Conservation (phyloP, 1,140 invertebrate species). For the Caerostris darwini region DNA sequence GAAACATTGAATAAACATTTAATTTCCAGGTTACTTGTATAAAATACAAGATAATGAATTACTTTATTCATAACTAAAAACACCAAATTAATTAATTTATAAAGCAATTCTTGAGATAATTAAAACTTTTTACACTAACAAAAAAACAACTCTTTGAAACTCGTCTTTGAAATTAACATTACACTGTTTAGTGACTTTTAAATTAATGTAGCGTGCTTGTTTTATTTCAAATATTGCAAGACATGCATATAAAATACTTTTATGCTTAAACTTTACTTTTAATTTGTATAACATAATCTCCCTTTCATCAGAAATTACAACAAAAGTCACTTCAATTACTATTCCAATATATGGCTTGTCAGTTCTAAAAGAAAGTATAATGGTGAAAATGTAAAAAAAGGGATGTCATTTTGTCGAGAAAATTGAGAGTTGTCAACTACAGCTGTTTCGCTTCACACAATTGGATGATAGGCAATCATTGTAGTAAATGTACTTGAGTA, state of each 20-base stretch:
- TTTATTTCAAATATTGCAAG: neutral
- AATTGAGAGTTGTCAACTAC: neutral
- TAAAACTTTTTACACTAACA: neutral
- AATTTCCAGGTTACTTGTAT: no score
- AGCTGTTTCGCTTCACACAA: constrained; percentile 14
- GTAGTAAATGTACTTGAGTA: constrained; percentile 39
- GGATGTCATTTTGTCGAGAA: neutral
- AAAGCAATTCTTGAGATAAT: neutral
- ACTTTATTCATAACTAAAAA: no score
- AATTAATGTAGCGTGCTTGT: neutral
- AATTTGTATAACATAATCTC: neutral
- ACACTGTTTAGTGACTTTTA: neutral
- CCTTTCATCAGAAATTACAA: neutral
- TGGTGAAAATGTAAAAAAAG: neutral
- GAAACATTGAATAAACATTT: no score
- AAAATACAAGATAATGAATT: no score
- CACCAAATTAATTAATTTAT: neutral
- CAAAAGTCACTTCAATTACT: neutral
- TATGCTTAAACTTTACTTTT: neutral
- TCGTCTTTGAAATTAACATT: constrained; percentile 10
- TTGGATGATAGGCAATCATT: constrained; percentile 22
- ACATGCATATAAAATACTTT: neutral
- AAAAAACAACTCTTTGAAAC: no score
- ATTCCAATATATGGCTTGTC: neutral
- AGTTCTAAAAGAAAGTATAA: neutral